Base-by-base conservation (phyloP, 2,797 vertebrate genomes). In the Austrolebias charrua region DNA sequence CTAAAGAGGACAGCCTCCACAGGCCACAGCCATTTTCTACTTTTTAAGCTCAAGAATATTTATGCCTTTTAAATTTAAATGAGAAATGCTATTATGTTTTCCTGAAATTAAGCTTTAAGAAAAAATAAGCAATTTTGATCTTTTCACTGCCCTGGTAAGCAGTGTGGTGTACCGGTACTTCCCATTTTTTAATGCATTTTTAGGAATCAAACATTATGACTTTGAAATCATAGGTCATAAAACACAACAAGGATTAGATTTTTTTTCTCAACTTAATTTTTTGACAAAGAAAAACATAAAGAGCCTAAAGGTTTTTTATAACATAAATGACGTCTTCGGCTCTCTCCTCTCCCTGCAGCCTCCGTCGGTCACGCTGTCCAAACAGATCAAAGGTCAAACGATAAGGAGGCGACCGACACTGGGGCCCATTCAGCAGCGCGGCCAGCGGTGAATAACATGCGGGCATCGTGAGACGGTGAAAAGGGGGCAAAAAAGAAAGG, bases 301-400 rank as follows among this genome's bases (percentile, higher is more conserved):
- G 31, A 16, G 1, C 48, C 54, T 52, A 13, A 24, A 48, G 46
- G 24, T 24, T 24, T 3, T n/a, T 2, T 24, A 24, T 3, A 24
- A 24, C 24, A 1, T 24, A 24, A 24, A 24, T 24, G 24, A 24
- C 3, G 24, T 63, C 67, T 59, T 70, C 24, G 55, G 63, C 54
- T 62, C 51, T 60, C 51, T 69, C 55, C 33, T 63, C 66, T 78
- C 54, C 63, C 64, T 19, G 19, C 66, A 60, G 79, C 64, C 73
- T 66, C 56, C 64, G 77, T 64, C 66, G 86, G 89, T 90, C 88
- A 91, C 77, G 81, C 86, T 90, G 90, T 89, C 90, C 87, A 91
- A 91, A 92, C 89, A 89, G 87, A 90, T 89, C 90, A 90, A 92
- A 92, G 90, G 88, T 88, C 89, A 87, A 79, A 77, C 58, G 90